These are phyloP conservation scores for Polietes domitor DNA, from an alignment of 2,888 invertebrate genomes.

Conservation along the genomic window DNA sequence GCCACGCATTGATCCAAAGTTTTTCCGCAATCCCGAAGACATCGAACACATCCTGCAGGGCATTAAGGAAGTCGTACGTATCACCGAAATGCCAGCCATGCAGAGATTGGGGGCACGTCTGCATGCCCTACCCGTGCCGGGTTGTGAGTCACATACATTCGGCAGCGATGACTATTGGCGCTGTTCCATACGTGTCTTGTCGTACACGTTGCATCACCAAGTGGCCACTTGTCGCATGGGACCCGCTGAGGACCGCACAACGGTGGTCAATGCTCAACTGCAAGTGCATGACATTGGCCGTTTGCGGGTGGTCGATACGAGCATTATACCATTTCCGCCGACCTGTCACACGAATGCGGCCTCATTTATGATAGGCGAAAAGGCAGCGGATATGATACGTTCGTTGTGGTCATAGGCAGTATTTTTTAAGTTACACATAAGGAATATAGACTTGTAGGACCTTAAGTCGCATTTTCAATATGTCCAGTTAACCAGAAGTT, in stretches of 20 bases:
- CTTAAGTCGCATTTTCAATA: no score
- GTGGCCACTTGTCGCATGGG: conserved; percentile 89
- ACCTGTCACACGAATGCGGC: conserved; percentile 87
- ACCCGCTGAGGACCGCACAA: conserved; percentile 83
- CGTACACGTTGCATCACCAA: conserved; percentile 85
- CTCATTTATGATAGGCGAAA: conserved; percentile 87
- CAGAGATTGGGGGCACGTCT: conserved; percentile 83
- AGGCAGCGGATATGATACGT: conserved; percentile 86
- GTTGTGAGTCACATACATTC: conserved; percentile 81
- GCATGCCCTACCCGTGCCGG: conserved; percentile 82
- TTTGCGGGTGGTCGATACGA: conserved; percentile 86
- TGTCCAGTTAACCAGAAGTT: no score
- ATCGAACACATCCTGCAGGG: conserved; percentile 83
- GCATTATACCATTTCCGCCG: conserved; percentile 85
- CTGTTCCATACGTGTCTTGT: conserved; percentile 84
- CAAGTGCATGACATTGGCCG: conserved; percentile 84
- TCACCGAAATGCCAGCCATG: conserved; percentile 84
- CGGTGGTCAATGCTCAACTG: conserved; percentile 85
- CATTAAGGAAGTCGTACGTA: conserved; percentile 83
- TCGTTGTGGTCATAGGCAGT: conserved; percentile 80
- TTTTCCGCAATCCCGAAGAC: conserved; percentile 81
- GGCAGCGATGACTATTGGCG: conserved; percentile 87
- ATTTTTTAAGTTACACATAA: no score
- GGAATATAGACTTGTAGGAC: no score
- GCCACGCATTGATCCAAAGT: conserved; percentile 85